Conservation (phyloP, 2,888 invertebrate species). For the Phlogophora meticulosa region DNA sequence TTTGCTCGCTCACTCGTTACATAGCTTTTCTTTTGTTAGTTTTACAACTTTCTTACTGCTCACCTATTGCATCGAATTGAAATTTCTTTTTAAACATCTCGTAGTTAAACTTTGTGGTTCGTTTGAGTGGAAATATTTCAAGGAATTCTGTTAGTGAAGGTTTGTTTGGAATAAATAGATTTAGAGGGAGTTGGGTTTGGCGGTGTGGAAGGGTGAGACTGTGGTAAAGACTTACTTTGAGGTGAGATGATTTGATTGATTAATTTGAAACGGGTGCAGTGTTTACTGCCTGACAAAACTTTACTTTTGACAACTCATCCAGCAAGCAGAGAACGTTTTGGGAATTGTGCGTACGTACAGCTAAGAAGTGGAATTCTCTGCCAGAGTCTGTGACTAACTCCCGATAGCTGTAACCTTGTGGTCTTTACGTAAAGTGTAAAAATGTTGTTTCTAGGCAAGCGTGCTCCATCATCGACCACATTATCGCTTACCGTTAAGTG, state of each 20-base stretch:
- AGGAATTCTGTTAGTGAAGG: constrained; percentile 34
- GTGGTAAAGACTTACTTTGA: constrained; percentile 9
- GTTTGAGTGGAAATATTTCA: constrained; percentile 50
- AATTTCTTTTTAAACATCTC: constrained; percentile 55
- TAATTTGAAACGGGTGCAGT: background rate
- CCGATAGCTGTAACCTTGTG: too few relatives aligned
- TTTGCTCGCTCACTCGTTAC: constrained; percentile 40
- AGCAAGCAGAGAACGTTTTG: too few relatives aligned
- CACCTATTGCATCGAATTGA: constrained; percentile 57
- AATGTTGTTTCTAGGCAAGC: too few relatives aligned
- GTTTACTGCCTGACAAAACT: background rate
- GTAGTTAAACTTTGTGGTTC: constrained; percentile 43
- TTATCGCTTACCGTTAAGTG: too few relatives aligned
- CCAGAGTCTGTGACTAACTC: too few relatives aligned
- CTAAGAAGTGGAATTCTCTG: too few relatives aligned
- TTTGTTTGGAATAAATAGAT: constrained; percentile 23
- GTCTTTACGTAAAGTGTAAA: too few relatives aligned
- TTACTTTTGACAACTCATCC: too few relatives aligned
- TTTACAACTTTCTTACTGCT: constrained; percentile 56
- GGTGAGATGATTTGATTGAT: constrained; percentile 11
- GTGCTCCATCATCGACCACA: too few relatives aligned
- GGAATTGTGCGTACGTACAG: too few relatives aligned
- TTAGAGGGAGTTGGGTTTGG: constrained; percentile 16
- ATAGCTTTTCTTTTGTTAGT: constrained; percentile 43
- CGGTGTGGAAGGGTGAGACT: constrained; percentile 20